Evolutionary conservation across 2,888 invertebrate genomes (phyloP).

Genomic region (Drosophila lacicola): DNA sequence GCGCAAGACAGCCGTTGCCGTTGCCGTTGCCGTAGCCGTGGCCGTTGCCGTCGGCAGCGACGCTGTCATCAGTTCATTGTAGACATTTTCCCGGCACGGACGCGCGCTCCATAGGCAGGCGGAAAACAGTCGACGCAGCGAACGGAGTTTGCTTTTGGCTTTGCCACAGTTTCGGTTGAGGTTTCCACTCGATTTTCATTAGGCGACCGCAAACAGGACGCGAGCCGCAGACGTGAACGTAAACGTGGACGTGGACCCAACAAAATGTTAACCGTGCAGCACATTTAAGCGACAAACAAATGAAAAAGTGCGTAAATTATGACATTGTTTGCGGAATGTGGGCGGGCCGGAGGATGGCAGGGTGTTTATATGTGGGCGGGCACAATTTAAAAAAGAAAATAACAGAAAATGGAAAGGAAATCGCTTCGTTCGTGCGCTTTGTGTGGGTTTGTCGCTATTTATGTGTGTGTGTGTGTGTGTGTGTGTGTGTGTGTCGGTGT

Average conservation of each 20-base stretch:
- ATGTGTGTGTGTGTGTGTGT: constrained; percentile 12
- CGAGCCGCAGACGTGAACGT: constrained; percentile 13
- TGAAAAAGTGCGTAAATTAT: constrained; percentile 79
- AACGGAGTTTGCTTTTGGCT: constrained; percentile 37
- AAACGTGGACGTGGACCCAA: constrained; percentile 35
- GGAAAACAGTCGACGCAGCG: constrained; percentile 32
- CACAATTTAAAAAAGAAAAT: constrained; percentile 34
- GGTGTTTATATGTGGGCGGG: constrained; percentile 10
- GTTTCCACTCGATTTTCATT: constrained; percentile 68
- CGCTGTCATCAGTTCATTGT: constrained; percentile 73
- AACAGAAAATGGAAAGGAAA: constrained; percentile 40
- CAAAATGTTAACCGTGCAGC: constrained; percentile 57
- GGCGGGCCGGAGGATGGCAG: background rate
- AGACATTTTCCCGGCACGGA: constrained; percentile 81
- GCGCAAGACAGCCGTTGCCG: constrained; percentile 40
- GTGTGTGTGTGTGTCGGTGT: constrained; percentile 41
- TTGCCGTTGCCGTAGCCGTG: constrained; percentile 25
- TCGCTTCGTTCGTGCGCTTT: constrained; percentile 47
- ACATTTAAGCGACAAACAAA: constrained; percentile 53
- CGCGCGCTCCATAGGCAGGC: constrained; percentile 60
- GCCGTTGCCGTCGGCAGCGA: constrained; percentile 9
- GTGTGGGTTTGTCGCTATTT: constrained; percentile 36
- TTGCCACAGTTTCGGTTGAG: constrained; percentile 53
- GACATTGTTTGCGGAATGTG: constrained; percentile 47
- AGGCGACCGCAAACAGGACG: constrained; percentile 53